Conservation (phyloP, 2,888 invertebrate genomes). For the Diplolepis rosae region DNA sequence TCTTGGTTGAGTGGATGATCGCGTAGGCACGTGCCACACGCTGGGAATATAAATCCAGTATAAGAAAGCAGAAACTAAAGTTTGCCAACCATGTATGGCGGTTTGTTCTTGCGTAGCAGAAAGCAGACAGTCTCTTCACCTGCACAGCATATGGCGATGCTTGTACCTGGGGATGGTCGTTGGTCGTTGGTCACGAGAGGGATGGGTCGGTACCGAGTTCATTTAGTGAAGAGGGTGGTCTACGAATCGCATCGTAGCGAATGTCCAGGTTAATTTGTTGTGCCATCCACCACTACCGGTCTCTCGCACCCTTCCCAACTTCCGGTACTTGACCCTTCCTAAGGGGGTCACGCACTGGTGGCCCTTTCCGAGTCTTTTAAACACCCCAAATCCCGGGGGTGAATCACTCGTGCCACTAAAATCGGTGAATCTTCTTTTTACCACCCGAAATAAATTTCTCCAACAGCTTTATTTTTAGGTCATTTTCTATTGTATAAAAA, state of each 20-base stretch:
- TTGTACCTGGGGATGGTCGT: slow-evolving; percentile 57
- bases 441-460: slow-evolving; percentile 1
- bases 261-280: slow-evolving; percentile 63
- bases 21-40: slow-evolving; percentile 43
- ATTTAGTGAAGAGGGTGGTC: slow-evolving; percentile 51
- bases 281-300: slow-evolving; percentile 51
- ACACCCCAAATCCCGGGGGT: slow-evolving; percentile 57
- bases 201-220: slow-evolving; percentile 48
- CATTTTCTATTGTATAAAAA: too few species aligned
- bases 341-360: slow-evolving; percentile 63
- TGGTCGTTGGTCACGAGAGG: slow-evolving; percentile 53
- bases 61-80: slow-evolving; percentile 41
- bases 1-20: background rate
- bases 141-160: slow-evolving; percentile 67
- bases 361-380: slow-evolving; percentile 50
- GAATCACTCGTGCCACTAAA: slow-evolving; percentile 53
- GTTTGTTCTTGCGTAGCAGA: slow-evolving; percentile 43
- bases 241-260: slow-evolving; percentile 46
- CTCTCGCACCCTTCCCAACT: slow-evolving; percentile 54
- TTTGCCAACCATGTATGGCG: slow-evolving; percentile 37
- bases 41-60: slow-evolving; percentile 44
- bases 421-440: slow-evolving; percentile 50
- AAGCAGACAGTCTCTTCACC: slow-evolving; percentile 61
- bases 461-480: too few species aligned
- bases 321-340: slow-evolving; percentile 68